Base-by-base conservation (phyloP, 2,113 vertebrate genomes). In the Desmodus rotundus region DNA sequence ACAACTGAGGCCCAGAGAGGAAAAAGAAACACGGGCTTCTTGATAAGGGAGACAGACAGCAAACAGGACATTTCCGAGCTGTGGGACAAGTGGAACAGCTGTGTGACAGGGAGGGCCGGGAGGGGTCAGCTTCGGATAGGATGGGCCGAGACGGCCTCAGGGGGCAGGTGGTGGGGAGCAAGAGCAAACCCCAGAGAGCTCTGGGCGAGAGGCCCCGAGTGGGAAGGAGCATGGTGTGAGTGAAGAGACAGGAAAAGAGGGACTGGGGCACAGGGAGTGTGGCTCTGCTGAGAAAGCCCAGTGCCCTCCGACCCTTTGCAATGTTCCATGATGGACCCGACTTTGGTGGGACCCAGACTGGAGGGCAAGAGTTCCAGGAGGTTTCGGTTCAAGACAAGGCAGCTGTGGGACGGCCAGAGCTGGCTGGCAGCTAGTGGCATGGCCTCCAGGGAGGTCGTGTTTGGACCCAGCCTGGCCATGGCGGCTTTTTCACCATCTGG, bases 111-210 rank as follows among this genome's bases (percentile, higher is more conserved):
- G 81, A 77, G 24, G 78, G 7, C 19, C 6, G 15, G 6, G 7
- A 5, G n/a, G 41, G 45, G 41, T n/a, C 26, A 1, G 12, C 3
- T 14, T 7, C 1, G 3, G 74, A 10, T 0, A 0, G 4, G 38
- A 16, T 0, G 22, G 63, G 26, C 15, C 28, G 33, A 7, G 28
- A 52, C n/a, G 33, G 33, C 33, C 33, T 36, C 0, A 0, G 16
- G 3, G 73, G 47, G 82, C 41, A 58, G 58, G 20, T 3, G 10
- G 38, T 5, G 17, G 16, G 12, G 26, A 47, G 16, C 7, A 36
- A 7, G 12, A 12, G 36, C 4, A n/a, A 36, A 7, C 45, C 14
- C 14, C 24, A 14, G 38, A 47, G 38, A 54, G 74, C 54, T 2
- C 47, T 31, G 5, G 38, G 91, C 45, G 36, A 9, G 17, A 54